phyloP scores from a whole-genome alignment of 2,113 vertebrate species.

The Pristiophorus japonicus region DNA sequence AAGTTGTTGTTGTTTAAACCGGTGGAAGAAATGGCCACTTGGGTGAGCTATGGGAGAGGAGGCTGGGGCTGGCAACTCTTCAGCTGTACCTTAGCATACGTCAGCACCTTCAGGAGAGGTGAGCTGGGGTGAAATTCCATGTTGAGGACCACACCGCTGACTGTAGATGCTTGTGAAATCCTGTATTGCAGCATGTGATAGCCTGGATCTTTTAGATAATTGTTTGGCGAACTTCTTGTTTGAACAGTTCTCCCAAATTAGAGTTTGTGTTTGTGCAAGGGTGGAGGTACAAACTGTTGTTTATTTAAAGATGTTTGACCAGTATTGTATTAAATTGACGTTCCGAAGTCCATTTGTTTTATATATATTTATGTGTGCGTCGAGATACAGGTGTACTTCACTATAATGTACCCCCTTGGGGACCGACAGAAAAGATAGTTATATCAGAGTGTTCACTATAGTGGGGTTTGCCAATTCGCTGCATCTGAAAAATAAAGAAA shows the following conservation, averaged over 20 bases:
- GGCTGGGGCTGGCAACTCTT: not conserved
- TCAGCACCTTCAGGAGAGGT: not conserved
- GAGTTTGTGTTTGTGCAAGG: constrained; percentile 26
- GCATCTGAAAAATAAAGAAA: not conserved
- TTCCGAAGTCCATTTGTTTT: not conserved
- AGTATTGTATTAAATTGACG: not conserved
- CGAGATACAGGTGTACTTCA: not conserved
- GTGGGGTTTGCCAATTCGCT: not conserved
- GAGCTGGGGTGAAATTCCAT: not conserved
- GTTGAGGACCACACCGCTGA: not conserved
- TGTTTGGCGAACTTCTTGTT: not conserved
- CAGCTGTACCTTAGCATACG: not conserved
- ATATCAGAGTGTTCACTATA: not conserved
- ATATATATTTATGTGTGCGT: not conserved
- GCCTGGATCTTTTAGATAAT: not conserved
- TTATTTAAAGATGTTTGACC: constrained; percentile 11
- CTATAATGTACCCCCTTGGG: not conserved
- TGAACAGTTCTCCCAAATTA: not conserved
- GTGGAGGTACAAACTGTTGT: not conserved
- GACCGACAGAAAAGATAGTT: not conserved
- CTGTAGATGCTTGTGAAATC: not conserved
- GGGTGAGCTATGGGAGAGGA: not conserved
- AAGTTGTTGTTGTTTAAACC: no score
- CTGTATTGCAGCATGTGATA: not conserved
- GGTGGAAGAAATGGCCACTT: no score